Evolutionary conservation across 2,888 invertebrate species (phyloP), one percentile per base, ranked within the genome.

Genomic region (Dendrolimus pini): DNA sequence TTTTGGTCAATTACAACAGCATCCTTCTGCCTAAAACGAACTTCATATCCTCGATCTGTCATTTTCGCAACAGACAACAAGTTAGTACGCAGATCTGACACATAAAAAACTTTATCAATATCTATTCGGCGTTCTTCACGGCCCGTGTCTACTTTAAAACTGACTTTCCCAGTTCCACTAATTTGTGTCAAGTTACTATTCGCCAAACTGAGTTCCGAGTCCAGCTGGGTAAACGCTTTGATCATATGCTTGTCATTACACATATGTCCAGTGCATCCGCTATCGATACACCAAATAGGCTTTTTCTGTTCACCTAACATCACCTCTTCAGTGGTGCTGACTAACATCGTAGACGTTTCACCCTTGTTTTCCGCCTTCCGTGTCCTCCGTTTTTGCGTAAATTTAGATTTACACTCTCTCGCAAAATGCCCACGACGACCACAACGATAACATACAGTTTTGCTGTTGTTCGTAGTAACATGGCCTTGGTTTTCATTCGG

Each of bases 211-310:
- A 60, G 54, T 52, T 60, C 60, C 8, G 41, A 55, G 52, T 59
- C 57, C n/a, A 62, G 42, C 18, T 54, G 53, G 14, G 56, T 56
- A 54, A 60, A 61, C 41, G 55, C 56, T 42, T 61, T 41, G 1
- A 62, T 60, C 14, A 60, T 53, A 3, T 60, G 52, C 55, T 59
- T 60, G 2, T 64, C 60, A 54, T 62, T 60, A 55, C 62, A 62
- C 60, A 62, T 62, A 55, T 65, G 61, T 1, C 61, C 60, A 7
- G 62, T 62, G 59, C 61, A 61, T 52, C 61, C 59, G 56, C 57
- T 57, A 52, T 57, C 57, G 18, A 57, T 57, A 54, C 57, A 57
- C 57, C 57, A 57, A 12, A 57, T 52, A 52, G 54, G 41, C 13
- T 53, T 30, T 12, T 3, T 41, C 41, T 52, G 41, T n/a, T 54